phyloP scores from a whole-genome alignment of 1,140 invertebrate genomes.

The Tetramorium parvispinum region DNA sequence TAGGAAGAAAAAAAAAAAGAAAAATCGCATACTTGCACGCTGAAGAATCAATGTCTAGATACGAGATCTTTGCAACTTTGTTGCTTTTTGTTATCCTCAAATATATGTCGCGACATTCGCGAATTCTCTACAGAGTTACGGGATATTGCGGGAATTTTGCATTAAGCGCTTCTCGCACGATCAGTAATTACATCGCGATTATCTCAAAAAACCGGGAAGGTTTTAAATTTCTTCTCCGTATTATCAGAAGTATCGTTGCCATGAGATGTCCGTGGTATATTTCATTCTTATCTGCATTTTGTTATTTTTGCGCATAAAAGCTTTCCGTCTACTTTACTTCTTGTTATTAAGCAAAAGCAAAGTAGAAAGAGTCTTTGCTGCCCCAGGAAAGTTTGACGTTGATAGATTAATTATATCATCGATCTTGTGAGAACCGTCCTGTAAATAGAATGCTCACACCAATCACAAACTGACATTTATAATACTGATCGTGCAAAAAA shows the following conservation, averaged over 20 bases:
- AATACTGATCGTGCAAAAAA: slow-evolving; percentile 41
- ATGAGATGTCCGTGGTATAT: not conserved
- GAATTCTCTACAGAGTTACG: not conserved
- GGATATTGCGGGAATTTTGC: not conserved
- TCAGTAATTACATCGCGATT: slow-evolving; percentile 17
- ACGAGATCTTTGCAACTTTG: slow-evolving; percentile 8
- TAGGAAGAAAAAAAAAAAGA: slow-evolving; percentile 23
- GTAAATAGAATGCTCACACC: slow-evolving; percentile 1
- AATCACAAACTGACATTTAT: not conserved
- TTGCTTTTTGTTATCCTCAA: not conserved
- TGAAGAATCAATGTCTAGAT: not conserved
- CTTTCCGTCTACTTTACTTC: not conserved
- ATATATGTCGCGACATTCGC: not conserved
- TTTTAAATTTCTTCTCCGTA: not conserved
- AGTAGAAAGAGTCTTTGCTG: not conserved
- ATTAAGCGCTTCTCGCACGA: slow-evolving; percentile 11
- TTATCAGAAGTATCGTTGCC: slow-evolving; percentile 2
- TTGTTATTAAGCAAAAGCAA: slow-evolving; percentile 21
- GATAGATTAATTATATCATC: slow-evolving; percentile 30
- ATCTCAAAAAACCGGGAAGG: not conserved
- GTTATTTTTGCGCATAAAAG: not conserved
- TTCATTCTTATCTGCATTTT: not conserved
- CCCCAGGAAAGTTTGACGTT: slow-evolving; percentile 1
- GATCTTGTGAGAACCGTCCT: not conserved
- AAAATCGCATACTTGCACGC: not conserved